Conservation (phyloP, 2,797 vertebrate genomes). For the Argentina silus region DNA sequence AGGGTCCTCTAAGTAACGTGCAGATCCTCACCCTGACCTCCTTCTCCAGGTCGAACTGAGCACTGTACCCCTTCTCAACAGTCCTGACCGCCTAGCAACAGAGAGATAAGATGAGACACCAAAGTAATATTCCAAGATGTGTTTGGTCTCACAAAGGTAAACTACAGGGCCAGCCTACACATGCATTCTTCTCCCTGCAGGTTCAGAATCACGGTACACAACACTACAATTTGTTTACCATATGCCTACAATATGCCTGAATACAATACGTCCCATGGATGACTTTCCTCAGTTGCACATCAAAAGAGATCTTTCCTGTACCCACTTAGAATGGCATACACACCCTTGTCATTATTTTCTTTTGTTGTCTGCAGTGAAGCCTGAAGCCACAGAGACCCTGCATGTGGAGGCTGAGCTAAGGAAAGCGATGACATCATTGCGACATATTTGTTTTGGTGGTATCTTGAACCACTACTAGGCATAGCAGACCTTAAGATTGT, state of each 20-base stretch:
- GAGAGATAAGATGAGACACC: constrained; percentile 9
- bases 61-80: constrained; percentile 28
- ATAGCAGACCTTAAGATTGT: not conserved
- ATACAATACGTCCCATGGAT: not conserved
- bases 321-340: not conserved
- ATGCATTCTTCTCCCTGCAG: constrained; percentile 63
- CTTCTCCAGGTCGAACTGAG: constrained; percentile 76
- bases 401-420: not conserved
- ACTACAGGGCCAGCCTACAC: too few relatives aligned
- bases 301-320: not conserved
- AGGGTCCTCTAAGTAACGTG: constrained; percentile 69
- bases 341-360: not conserved
- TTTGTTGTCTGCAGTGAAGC: constrained; percentile 66
- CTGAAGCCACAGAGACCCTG: constrained; percentile 42
- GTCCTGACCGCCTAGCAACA: constrained; percentile 66
- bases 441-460: not conserved
- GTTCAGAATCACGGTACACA: constrained; percentile 73
- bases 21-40: constrained; percentile 65
- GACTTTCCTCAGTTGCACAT: not conserved
- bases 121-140: not conserved
- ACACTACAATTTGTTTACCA: not conserved
- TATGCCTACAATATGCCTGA: too few relatives aligned
- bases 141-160: not conserved
- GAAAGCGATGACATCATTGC: not conserved
- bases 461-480: not conserved